Conservation (phyloP, 1,140 invertebrate genomes). For the Hylyphantes graminicola region DNA sequence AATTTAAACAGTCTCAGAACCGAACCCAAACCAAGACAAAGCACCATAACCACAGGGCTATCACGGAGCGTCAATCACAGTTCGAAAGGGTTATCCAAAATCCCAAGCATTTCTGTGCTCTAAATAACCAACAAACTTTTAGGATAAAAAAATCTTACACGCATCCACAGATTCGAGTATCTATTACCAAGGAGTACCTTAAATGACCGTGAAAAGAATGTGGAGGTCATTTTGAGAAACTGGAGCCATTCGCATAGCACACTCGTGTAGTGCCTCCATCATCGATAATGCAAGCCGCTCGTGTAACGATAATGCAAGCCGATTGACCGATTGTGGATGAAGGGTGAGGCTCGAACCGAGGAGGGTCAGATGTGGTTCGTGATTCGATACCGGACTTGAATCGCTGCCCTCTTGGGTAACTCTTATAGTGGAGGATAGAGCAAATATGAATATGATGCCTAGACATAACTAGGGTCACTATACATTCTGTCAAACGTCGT, state of each 20-base stretch:
- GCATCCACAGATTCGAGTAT: background rate
- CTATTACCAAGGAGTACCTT: background rate
- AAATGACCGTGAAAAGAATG: constrained; percentile 13
- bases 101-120: background rate
- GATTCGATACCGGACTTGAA: constrained; percentile 28
- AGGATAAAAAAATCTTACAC: background rate
- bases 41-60: too few relatives aligned
- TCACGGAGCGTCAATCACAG: too few relatives aligned
- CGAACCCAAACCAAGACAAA: too few relatives aligned
- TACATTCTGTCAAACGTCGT: too few relatives aligned
- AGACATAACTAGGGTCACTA: too few relatives aligned
- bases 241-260: background rate
- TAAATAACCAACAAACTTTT: constrained; percentile 3
- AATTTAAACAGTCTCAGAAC: too few relatives aligned
- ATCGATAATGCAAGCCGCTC: constrained; percentile 16
- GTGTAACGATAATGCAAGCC: constrained; percentile 12
- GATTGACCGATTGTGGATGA: constrained; percentile 34
- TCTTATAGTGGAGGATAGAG: too few relatives aligned
- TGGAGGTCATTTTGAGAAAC: constrained; percentile 11
- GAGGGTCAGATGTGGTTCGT: constrained; percentile 22
- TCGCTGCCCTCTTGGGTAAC: background rate
- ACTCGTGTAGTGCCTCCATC: background rate
- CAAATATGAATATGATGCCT: too few relatives aligned
- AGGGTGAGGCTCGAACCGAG: constrained; percentile 32
- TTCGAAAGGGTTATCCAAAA: too few relatives aligned